Evolutionary conservation across 2,113 vertebrate genomes (phyloP), one percentile per base, ranked within the genome.

Genomic region (Regulus satrapa): DNA sequence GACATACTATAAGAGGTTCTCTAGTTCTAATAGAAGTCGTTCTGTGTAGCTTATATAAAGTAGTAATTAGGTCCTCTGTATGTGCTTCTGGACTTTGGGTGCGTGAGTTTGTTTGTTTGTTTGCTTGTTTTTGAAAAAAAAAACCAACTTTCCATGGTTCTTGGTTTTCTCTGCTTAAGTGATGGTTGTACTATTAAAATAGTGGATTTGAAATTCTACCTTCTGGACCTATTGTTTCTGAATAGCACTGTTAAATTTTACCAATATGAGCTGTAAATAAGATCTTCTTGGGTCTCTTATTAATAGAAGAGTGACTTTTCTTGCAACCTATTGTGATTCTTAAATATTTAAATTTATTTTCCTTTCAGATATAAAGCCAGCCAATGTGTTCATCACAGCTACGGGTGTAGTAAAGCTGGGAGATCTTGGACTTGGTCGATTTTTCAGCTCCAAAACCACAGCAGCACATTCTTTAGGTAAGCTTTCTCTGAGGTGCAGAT

Each of bases 361-460:
- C 59, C 58, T 94, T 91, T 75, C 97, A 99, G 99, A 99, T 95
- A 99, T 99, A 97, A 99, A 99, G 82, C 99, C 99, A 64, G 99
- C 99, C 64, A 99, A 99, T 80, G 99, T 99, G 86, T 99, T 99
- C 98, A 99, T 99, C 97, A 99, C 99, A 87, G 99, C 99, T 92
- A 99, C 99, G 59, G 99, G 99, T 68, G 99, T 99, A 96, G 99
- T 99, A 78, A 99, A 99, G 97, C 98, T 99, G 82, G 99, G 99
- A 94, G 99, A 99, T 89, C 98, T 99, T 86, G 99, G 99, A 25
- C 97, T 99, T 91, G 99, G 99, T 76, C 98, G 99, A 43, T 99
- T 99, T 98, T 99, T 99, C 98, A 99, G 99, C 96, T 99, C 99
- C 88, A 99, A 99, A 98, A 99, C 99, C 88, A 99, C 99, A 63